Evolutionary conservation across 2,797 vertebrate species (phyloP).

Genomic region (Crax fasciolata): DNA sequence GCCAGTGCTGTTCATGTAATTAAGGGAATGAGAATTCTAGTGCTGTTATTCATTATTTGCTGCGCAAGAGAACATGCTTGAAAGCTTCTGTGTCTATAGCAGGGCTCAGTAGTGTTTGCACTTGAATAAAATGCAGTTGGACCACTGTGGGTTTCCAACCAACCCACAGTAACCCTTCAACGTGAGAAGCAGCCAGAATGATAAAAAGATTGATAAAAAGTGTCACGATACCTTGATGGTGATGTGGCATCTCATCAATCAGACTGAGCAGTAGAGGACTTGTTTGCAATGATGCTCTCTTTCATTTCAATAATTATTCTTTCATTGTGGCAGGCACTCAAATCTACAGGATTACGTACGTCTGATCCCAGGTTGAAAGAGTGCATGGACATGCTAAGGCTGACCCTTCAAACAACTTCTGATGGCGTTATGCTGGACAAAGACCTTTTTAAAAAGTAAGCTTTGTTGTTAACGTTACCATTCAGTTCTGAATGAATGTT

Average conservation of each 20-base stretch:
- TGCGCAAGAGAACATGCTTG: background rate
- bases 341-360: conserved; percentile 95
- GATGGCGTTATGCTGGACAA: conserved; percentile 96
- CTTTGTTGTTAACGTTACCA: background rate
- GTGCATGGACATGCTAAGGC: conserved; percentile 98
- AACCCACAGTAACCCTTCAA: background rate
- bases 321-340: conserved; percentile 89
- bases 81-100: background rate
- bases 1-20: background rate
- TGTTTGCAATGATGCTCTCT: background rate
- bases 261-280: background rate
- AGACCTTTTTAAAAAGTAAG: conserved; percentile 99
- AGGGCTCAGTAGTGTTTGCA: background rate
- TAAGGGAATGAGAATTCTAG: background rate
- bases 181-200: background rate
- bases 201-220: background rate
- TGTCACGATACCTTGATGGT: background rate
- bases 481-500: background rate
- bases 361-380: conserved; percentile 97
- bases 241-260: background rate
- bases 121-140: background rate
- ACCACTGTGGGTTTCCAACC: background rate
- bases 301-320: conserved; percentile 51
- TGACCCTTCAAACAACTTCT: conserved; percentile 94
- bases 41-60: background rate